Percentiles rank a stretch among this genome's conserved stretches.
phyloP scores from a whole-genome alignment of 2,113 vertebrate genomes.

The Scartelaos histophorus region DNA sequence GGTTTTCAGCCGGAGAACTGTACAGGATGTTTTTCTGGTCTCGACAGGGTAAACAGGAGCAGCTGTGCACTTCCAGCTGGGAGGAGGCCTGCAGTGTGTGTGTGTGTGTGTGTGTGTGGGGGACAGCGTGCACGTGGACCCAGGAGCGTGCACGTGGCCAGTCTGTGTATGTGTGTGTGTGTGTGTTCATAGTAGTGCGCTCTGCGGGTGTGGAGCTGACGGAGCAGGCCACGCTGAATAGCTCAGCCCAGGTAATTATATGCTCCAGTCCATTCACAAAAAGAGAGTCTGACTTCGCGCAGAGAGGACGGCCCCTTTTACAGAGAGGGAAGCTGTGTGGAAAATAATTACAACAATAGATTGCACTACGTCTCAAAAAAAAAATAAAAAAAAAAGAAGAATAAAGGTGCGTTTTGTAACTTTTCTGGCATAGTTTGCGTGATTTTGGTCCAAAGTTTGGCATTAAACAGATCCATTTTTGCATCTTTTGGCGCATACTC shows the following conservation, averaged over 20 bases:
- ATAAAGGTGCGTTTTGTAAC: too few species aligned
- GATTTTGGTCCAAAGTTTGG: too few species aligned
- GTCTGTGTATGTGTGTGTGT: slow-evolving; percentile 17
- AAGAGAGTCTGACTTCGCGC: slow-evolving; percentile 22
- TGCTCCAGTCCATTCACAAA: slow-evolving; percentile 68
- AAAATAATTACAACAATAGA: slow-evolving; percentile 7
- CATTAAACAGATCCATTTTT: not conserved
- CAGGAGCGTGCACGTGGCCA: slow-evolving; percentile 12
- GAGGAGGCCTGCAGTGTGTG: slow-evolving; percentile 75
- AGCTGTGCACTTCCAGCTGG: slow-evolving; percentile 82
- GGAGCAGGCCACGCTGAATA: slow-evolving; percentile 70
- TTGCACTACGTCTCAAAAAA: not conserved
- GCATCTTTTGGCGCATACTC: too few species aligned
- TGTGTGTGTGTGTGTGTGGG: slow-evolving; percentile 68
- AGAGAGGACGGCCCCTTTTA: not conserved
- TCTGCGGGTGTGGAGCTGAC: slow-evolving; percentile 68
- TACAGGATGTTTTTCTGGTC: slow-evolving; percentile 84
- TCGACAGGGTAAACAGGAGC: slow-evolving; percentile 82
- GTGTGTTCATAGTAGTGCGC: slow-evolving; percentile 9
- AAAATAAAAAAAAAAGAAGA: not conserved
- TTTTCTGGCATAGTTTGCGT: not conserved
- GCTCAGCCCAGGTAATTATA: slow-evolving; percentile 74
- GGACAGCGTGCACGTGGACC: slow-evolving; percentile 18
- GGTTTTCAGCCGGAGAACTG: slow-evolving; percentile 76
- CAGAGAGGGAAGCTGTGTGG: slow-evolving; percentile 25